These are phyloP conservation scores for Tenebrosternarchus preto DNA, from an alignment of 2,113 vertebrate species.

Conservation along the genomic window DNA sequence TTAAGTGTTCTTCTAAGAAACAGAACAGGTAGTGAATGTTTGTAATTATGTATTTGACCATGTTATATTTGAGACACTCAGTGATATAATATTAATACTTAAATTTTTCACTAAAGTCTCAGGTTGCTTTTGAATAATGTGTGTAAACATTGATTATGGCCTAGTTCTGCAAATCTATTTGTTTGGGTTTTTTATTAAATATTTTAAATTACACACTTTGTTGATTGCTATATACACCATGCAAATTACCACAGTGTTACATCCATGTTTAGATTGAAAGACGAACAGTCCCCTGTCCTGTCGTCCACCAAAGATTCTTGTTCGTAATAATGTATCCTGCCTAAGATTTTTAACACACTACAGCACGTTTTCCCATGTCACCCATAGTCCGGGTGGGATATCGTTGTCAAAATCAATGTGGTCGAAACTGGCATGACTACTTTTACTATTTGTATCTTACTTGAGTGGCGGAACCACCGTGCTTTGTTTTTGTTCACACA, in stretches of 20 bases:
- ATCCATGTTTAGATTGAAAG: too few species aligned
- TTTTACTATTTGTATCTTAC: too few species aligned
- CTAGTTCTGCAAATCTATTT: slow-evolving; percentile 63
- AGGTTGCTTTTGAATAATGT: slow-evolving; percentile 7
- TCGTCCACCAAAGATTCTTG: too few species aligned
- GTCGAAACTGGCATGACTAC: too few species aligned
- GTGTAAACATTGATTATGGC: slow-evolving; percentile 14
- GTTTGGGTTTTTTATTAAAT: slow-evolving; percentile 77
- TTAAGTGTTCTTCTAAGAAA: slow-evolving; percentile 7
- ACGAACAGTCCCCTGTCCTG: too few species aligned
- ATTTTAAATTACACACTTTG: slow-evolving; percentile 61
- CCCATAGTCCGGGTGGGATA: too few species aligned
- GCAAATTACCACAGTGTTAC: too few species aligned
- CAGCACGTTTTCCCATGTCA: too few species aligned
- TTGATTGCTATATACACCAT: neutral
- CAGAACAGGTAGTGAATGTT: neutral
- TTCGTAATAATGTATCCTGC: too few species aligned
- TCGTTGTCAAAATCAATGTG: too few species aligned
- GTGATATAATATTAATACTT: neutral
- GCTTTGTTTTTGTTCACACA: neutral
- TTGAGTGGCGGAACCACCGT: too few species aligned
- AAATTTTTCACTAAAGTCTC: slow-evolving; percentile 1
- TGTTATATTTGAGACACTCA: neutral
- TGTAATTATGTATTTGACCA: slow-evolving; percentile 4
- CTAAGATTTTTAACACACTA: too few species aligned